Evolutionary conservation across 2,888 invertebrate species (phyloP).

Genomic region (Caprella mutica): DNA sequence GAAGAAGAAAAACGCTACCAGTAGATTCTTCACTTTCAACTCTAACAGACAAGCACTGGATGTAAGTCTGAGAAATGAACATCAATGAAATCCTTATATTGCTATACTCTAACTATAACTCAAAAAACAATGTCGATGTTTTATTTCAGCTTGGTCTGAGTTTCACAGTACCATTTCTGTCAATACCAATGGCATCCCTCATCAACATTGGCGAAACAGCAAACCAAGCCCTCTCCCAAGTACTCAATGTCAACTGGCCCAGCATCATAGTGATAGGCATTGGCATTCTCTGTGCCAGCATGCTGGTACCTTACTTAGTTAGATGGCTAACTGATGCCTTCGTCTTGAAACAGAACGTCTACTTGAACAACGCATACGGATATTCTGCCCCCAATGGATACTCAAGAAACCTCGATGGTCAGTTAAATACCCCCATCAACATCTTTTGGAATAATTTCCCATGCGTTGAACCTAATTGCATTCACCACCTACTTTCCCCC

Average conservation of each 20-base stretch:
- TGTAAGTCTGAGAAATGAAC: neutral
- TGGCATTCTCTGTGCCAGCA: constrained; percentile 6
- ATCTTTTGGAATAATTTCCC: too few relatives aligned
- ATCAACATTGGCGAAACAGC: constrained; percentile 18
- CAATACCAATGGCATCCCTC: constrained; percentile 25
- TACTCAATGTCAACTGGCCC: constrained; percentile 26
- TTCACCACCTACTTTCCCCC: too few relatives aligned
- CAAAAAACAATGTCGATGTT: neutral
- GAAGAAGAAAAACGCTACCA: constrained; percentile 6
- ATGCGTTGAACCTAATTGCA: too few relatives aligned
- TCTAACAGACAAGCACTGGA: constrained; percentile 11
- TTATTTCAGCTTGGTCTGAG: constrained; percentile 30
- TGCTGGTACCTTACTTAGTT: constrained; percentile 25
- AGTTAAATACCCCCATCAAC: too few relatives aligned
- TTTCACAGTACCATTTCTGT: constrained; percentile 35
- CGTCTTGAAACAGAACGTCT: too few relatives aligned
- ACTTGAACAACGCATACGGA: too few relatives aligned
- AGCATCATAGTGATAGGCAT: constrained; percentile 14
- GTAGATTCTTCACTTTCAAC: constrained; percentile 14
- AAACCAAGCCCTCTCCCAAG: constrained; percentile 14
- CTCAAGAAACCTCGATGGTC: too few relatives aligned
- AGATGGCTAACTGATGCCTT: too few relatives aligned
- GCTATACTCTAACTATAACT: neutral
- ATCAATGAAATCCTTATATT: neutral
- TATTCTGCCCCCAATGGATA: too few relatives aligned